Evolutionary conservation across 2,888 invertebrate genomes (phyloP), one percentile per base, ranked within the genome.

Genomic region (Mimumesa dahlbomi): DNA sequence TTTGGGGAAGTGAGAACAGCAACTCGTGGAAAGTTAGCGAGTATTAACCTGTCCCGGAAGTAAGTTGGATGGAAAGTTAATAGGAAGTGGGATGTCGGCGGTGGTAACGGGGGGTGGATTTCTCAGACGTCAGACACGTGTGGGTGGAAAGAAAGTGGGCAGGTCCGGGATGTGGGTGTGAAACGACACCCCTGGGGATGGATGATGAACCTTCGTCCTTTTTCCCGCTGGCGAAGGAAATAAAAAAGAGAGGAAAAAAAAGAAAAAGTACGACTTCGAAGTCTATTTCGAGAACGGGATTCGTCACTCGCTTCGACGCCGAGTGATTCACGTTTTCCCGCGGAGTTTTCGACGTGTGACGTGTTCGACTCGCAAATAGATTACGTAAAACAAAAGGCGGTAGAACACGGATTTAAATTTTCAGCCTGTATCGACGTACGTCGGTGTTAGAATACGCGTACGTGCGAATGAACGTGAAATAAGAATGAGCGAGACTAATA

Each of bases 101-200:
- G 13, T 13, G 13, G n/a, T 22, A 1, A 43, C 19, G 9, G 34
- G n/a, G 18, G 43, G 53, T 48, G 46, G 56, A 67, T 46, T 1
- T 42, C 6, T 42, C 13, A 25, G 38, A 16, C 59, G 29, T 69
- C 48, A 59, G 36, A 21, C 66, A 66, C 66, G 53, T 59, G 68
- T 9, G 49, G 7, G 16, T 5, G 3, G 18, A 13, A 38, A 25
- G 19, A n/a, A n/a, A n/a, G n/a, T n/a, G n/a, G n/a, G n/a, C n/a
- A n/a, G 13, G 18, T 18, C 11, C 11, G 21, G 21, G 61, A n/a
- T n/a, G n/a, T n/a, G 45, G 16, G 25, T n/a, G 31, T 18, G 22
- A 56, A 52, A 70, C 29, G 43, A 29, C 52, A 48, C 57, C 48
- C 52, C 16, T 1, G 70, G 56, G 54, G 52, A 3, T n/a, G 6